Evolutionary conservation across 1,140 invertebrate genomes (phyloP).

Genomic region (Aethina tumida): DNA sequence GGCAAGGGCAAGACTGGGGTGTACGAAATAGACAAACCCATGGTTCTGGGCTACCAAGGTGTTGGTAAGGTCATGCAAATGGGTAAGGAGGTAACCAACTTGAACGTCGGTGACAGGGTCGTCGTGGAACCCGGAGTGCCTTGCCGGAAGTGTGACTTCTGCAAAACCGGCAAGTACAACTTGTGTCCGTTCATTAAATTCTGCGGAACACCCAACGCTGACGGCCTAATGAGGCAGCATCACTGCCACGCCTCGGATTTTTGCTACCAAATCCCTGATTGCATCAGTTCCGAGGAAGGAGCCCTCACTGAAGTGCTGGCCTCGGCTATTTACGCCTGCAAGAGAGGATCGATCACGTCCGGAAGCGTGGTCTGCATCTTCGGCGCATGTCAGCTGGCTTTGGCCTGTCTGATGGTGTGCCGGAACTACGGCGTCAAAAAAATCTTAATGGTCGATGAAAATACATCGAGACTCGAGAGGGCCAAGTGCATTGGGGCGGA

Average conservation of each 20-base stretch:
- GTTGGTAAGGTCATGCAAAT: too few relatives aligned
- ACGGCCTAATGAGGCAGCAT: constrained; percentile 74
- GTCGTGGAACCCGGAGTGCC: constrained; percentile 86
- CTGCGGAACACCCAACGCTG: constrained; percentile 76
- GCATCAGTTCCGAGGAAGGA: constrained; percentile 82
- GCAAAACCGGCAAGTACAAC: constrained; percentile 81
- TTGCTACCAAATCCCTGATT: constrained; percentile 81
- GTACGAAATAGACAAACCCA: too few relatives aligned
- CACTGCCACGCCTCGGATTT: constrained; percentile 86
- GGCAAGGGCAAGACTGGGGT: too few relatives aligned
- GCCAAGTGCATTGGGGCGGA: constrained; percentile 77
- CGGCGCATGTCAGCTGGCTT: constrained; percentile 83
- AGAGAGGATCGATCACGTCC: constrained; percentile 57
- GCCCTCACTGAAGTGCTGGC: constrained; percentile 84
- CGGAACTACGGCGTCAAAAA: constrained; percentile 77
- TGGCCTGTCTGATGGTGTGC: constrained; percentile 71
- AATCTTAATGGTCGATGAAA: constrained; percentile 72
- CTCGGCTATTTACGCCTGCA: constrained; percentile 86
- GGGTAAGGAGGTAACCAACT: too few relatives aligned
- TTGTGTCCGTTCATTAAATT: constrained; percentile 75
- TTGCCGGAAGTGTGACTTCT: constrained; percentile 74
- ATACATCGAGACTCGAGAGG: constrained; percentile 58
- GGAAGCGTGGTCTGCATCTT: constrained; percentile 71
- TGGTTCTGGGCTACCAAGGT: too few relatives aligned
- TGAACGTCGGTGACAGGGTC: constrained; percentile 57